A percentile compares a stretch with the other conserved stretches of the same genome.
These are phyloP conservation scores for Zosterops pallidus DNA, from an alignment of 2,113 vertebrate species.

Conservation along the genomic window DNA sequence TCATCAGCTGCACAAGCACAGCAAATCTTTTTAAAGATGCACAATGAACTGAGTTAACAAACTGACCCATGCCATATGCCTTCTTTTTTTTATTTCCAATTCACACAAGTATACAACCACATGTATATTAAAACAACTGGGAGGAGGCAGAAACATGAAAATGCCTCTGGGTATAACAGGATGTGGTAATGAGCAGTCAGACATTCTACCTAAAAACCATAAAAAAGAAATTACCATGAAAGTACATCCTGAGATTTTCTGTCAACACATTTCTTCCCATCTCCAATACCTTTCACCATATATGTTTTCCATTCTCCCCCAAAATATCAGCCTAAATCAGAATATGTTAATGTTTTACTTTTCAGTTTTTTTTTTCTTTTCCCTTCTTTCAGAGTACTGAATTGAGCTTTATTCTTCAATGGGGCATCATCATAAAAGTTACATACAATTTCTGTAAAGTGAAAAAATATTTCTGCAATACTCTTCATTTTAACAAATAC, in stretches of 20 bases:
- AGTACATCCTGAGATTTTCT: background rate
- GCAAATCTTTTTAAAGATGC: background rate
- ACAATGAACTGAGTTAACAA: background rate
- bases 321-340: background rate
- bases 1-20: background rate
- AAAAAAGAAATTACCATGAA: background rate
- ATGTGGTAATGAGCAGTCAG: background rate
- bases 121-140: background rate
- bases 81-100: background rate
- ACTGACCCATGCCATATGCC: background rate
- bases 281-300: background rate
- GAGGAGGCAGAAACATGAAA: background rate
- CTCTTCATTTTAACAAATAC: background rate
- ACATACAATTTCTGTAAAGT: background rate
- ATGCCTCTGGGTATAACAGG: background rate
- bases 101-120: background rate
- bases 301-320: background rate
- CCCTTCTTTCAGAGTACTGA: background rate
- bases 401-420: slow-evolving; percentile 19
- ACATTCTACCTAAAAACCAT: background rate
- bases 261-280: background rate
- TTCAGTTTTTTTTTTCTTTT: background rate
- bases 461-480: background rate
- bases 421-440: background rate
- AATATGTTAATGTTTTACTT: background rate